phyloP scores from a whole-genome alignment of 2,888 invertebrate genomes.

The Lycocerus yunnanus region DNA sequence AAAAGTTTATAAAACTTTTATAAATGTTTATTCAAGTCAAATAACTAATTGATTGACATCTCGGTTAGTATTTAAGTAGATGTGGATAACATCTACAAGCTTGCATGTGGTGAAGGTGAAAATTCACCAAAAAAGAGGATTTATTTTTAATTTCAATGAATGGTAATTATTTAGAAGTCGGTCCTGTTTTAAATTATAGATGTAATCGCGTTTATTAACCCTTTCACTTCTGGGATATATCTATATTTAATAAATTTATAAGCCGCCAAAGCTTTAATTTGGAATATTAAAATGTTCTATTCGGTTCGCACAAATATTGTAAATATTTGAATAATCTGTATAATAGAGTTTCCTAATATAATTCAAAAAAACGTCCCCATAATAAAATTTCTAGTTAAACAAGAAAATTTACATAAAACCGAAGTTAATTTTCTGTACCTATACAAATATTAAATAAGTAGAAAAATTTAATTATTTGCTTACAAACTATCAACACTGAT shows the following conservation, averaged over 20 bases:
- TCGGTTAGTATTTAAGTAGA: too few species aligned
- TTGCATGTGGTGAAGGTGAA: too few species aligned
- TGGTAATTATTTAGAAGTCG: too few species aligned
- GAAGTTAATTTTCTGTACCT: neutral
- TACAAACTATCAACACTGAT: neutral
- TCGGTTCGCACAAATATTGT: neutral
- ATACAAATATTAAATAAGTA: neutral
- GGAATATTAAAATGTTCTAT: neutral
- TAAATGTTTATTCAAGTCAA: too few species aligned
- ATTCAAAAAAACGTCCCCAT: neutral
- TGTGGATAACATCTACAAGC: too few species aligned
- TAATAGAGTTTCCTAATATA: neutral
- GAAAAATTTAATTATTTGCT: neutral
- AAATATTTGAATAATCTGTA: neutral
- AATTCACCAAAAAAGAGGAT: too few species aligned
- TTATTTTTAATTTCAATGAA: too few species aligned
- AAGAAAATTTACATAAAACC: neutral
- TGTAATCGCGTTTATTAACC: neutral
- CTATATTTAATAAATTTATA: neutral
- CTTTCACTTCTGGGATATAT: neutral
- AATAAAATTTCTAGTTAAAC: neutral
- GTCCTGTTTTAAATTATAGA: too few species aligned
- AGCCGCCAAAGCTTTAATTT: neutral
- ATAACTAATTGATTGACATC: too few species aligned
- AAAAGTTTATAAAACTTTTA: too few species aligned